These are phyloP conservation scores for Perognathus longimembris DNA, from an alignment of 2,113 vertebrate species.

Conservation along the genomic window DNA sequence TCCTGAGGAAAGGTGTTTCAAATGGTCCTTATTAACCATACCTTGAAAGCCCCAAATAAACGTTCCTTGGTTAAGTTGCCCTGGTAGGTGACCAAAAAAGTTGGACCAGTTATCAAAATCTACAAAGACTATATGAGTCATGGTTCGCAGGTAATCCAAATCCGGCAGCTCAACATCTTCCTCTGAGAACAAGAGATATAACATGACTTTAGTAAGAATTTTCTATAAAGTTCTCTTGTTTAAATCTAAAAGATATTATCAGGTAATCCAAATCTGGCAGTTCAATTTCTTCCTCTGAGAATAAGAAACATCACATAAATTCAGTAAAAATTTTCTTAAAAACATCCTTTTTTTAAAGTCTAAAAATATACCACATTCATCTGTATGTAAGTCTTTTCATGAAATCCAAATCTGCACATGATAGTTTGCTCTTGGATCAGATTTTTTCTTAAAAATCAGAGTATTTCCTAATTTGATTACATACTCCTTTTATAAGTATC, in stretches of 20 bases:
- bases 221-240: conserved; percentile 52
- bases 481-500: neutral
- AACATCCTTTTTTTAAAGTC: too few relatives aligned
- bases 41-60: conserved; percentile 93
- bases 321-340: too few relatives aligned
- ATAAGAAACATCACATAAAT: too few relatives aligned
- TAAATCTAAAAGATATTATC: conserved; percentile 44
- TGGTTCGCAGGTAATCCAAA: conserved; percentile 90
- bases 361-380: neutral
- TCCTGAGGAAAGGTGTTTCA: neutral
- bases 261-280: too few relatives aligned
- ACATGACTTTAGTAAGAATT: conserved; percentile 63
- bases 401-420: neutral
- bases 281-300: too few relatives aligned
- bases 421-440: neutral
- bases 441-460: neutral
- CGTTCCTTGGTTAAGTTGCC: conserved; percentile 90
- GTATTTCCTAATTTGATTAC: conserved; percentile 6
- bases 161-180: conserved; percentile 89
- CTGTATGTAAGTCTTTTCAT: conserved; percentile 28
- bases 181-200: conserved; percentile 74
- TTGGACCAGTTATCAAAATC: conserved; percentile 92
- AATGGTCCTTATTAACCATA: conserved; percentile 77
- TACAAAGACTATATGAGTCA: conserved; percentile 91
- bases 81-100: conserved; percentile 89